Evolutionary conservation across 2,113 vertebrate species (phyloP).

Genomic region (Anser brachyrhynchus): DNA sequence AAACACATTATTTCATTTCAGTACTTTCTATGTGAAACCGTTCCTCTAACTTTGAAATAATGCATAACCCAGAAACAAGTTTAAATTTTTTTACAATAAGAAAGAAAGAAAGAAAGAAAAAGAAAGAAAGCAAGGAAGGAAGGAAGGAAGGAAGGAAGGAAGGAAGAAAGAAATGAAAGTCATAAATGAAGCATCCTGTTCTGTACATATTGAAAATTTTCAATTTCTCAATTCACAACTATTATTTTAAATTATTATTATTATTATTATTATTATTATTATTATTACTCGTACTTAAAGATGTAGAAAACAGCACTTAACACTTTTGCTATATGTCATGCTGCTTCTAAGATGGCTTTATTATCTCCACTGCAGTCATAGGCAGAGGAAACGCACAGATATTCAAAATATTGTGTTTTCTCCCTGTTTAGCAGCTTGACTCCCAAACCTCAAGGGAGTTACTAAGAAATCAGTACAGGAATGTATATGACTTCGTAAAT

Average conservation of each 20-base stretch:
- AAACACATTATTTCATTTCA: neutral
- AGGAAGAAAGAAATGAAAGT: neutral
- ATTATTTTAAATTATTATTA: neutral
- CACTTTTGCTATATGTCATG: rapidly evolving
- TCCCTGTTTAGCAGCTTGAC: neutral
- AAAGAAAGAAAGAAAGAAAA: neutral
- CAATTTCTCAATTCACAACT: neutral
- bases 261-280: too few relatives aligned
- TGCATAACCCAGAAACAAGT: neutral
- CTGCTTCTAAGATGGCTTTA: neutral
- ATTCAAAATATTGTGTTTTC: neutral
- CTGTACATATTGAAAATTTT: neutral
- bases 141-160: too few relatives aligned
- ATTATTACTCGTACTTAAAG: neutral
- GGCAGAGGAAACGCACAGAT: neutral
- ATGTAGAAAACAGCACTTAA: neutral
- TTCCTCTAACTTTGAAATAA: neutral
- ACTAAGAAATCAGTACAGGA: neutral
- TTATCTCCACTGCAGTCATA: neutral
- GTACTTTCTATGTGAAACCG: neutral
- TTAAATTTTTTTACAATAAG: neutral
- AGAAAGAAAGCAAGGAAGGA: too few relatives aligned
- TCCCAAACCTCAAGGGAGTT: neutral
- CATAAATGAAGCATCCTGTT: neutral
- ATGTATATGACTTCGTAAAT: neutral